Conservation (phyloP, 2,888 invertebrate genomes). For the Ophion costatus region DNA sequence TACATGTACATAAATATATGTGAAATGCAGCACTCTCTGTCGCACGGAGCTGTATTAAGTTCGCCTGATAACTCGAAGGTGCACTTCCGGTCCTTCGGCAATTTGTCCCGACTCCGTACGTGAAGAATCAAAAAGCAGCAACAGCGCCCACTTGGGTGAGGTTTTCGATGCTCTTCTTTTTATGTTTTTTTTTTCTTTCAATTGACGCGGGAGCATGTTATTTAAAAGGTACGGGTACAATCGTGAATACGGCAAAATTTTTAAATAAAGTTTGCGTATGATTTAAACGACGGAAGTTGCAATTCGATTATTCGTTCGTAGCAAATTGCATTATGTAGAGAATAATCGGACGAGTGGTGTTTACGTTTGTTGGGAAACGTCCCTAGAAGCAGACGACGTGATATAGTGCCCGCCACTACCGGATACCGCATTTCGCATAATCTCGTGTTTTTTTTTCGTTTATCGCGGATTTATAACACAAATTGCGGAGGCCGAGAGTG, state of each 20-base stretch:
- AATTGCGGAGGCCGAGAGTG: background rate
- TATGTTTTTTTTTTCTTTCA: conserved; percentile 1
- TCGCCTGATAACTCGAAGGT: background rate
- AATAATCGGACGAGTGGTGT: background rate
- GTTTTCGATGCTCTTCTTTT: background rate
- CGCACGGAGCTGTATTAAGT: background rate
- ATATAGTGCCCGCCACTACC: background rate
- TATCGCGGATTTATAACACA: background rate
- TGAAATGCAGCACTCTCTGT: background rate
- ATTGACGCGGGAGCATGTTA: background rate
- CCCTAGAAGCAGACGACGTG: conserved; percentile 16
- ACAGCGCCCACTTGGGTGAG: background rate
- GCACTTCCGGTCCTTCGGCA: background rate
- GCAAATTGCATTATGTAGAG: background rate
- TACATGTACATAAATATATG: background rate
- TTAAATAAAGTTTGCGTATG: conserved; percentile 5
- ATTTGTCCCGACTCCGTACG: background rate
- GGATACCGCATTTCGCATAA: background rate
- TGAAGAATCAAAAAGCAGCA: background rate
- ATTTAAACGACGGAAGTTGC: conserved; percentile 8
- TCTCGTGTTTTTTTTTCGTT: conserved; percentile 21
- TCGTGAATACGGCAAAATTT: conserved; percentile 3
- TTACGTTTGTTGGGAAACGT: conserved; percentile 9
- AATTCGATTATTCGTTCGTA: background rate
- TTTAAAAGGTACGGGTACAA: conserved; percentile 11